These are phyloP conservation scores for Dasyornis broadbenti DNA, from an alignment of 2,113 vertebrate genomes.

Conservation along the genomic window DNA sequence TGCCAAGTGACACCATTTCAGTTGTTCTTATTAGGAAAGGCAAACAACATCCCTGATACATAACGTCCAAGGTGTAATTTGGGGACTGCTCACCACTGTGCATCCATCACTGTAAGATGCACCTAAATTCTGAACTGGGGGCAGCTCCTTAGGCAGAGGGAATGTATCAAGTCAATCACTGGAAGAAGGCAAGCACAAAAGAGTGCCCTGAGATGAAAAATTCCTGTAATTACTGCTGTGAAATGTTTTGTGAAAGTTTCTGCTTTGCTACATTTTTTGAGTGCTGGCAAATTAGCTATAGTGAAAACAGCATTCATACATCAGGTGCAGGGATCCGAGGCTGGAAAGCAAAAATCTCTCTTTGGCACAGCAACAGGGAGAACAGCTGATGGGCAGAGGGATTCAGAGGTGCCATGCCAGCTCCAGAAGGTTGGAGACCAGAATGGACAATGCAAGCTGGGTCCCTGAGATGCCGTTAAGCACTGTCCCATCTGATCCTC, in stretches of 20 bases:
- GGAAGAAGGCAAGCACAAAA: neutral
- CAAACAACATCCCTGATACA: neutral
- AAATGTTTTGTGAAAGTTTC: neutral
- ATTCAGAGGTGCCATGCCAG: neutral
- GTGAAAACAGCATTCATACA: neutral
- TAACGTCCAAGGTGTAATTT: neutral
- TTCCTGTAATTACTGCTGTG: neutral
- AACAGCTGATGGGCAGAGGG: slow-evolving; percentile 16
- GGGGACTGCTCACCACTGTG: neutral
- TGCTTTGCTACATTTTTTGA: neutral
- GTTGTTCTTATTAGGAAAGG: neutral
- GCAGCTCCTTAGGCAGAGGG: neutral
- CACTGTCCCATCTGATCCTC: neutral
- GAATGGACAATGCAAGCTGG: slow-evolving; percentile 12
- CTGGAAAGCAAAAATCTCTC: neutral
- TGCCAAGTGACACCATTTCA: neutral
- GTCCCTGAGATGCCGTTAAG: neutral
- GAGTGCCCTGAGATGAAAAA: neutral
- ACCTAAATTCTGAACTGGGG: neutral
- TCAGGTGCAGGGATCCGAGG: neutral
- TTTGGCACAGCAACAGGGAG: neutral
- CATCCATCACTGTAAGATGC: neutral
- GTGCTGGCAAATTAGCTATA: neutral
- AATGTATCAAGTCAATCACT: neutral
- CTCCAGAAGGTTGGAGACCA: slow-evolving; percentile 1